Percentiles rank a stretch among this genome's conserved stretches.
Evolutionary conservation across 2,797 vertebrate species (phyloP).

Genomic region (Discoglossus pictus): DNA sequence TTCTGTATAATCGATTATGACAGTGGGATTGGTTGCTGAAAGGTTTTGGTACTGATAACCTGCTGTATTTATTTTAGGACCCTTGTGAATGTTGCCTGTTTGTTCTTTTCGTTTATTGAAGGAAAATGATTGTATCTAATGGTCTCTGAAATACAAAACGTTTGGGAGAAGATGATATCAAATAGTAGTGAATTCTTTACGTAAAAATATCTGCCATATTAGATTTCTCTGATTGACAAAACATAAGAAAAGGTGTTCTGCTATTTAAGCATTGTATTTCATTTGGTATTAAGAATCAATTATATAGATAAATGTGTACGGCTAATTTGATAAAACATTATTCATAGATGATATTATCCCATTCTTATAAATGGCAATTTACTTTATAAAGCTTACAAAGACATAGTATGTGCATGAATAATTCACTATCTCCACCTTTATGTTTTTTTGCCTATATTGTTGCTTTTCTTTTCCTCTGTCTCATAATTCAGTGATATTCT

Average conservation of each 20-base stretch:
- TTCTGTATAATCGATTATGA: slow-evolving; percentile 59
- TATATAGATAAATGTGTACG: no score
- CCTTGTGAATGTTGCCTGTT: slow-evolving; percentile 53
- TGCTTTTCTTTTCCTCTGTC: no score
- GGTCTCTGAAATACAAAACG: slow-evolving; percentile 18
- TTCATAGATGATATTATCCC: no score
- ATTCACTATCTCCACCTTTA: no score
- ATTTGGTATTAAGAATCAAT: not conserved
- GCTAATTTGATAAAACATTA: no score
- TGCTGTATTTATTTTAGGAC: slow-evolving; percentile 45
- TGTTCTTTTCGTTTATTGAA: slow-evolving; percentile 37
- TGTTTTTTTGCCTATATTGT: no score
- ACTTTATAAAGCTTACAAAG: no score
- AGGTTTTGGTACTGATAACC: slow-evolving; percentile 60
- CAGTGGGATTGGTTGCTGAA: slow-evolving; percentile 60
- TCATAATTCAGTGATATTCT: no score
- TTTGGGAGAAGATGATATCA: slow-evolving; percentile 38
- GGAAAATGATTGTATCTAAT: slow-evolving; percentile 52
- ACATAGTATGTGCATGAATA: no score
- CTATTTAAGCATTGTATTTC: slow-evolving; percentile 11
- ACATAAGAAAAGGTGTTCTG: slow-evolving; percentile 20
- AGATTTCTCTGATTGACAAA: not conserved
- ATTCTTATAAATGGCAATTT: no score
- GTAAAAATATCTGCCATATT: slow-evolving; percentile 16
- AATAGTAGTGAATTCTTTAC: not conserved